These are phyloP conservation scores for Taurulus bubalis DNA, from an alignment of 2,113 vertebrate genomes.

Conservation along the genomic window DNA sequence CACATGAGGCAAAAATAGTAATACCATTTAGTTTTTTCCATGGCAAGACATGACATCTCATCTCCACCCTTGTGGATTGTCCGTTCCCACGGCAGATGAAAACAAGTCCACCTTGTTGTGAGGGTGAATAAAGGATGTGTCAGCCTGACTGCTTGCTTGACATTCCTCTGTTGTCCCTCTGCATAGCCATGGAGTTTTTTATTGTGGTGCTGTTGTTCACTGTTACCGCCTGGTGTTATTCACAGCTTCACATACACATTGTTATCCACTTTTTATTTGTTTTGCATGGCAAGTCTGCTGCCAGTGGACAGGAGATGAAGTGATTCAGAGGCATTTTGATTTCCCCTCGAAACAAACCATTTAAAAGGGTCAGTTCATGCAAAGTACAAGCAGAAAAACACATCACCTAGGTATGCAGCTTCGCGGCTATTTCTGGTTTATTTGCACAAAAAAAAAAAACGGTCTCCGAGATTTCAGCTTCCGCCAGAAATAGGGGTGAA, in stretches of 20 bases:
- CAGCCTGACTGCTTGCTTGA: conserved; percentile 24
- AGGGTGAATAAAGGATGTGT: conserved; percentile 42
- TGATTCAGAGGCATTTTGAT: conserved; percentile 1
- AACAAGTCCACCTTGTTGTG: conserved; percentile 1
- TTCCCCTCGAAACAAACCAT: conserved; percentile 3
- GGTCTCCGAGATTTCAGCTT: neutral
- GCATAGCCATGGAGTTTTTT: conserved; percentile 6
- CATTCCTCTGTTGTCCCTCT: conserved; percentile 25
- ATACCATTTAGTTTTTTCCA: neutral
- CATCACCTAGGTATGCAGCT: neutral
- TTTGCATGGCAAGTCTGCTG: neutral
- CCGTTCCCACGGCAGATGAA: neutral
- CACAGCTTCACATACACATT: conserved; percentile 10
- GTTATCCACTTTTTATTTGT: neutral
- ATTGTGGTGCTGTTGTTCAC: neutral
- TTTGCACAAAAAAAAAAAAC: neutral
- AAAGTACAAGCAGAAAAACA: neutral
- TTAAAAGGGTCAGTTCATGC: neutral
- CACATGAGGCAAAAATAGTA: conserved; percentile 9
- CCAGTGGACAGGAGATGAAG: conserved; percentile 12
- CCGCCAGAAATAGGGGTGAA: neutral
- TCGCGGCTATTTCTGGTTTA: conserved; percentile 3
- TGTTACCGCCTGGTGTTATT: conserved; percentile 7
- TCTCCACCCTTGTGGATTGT: neutral
- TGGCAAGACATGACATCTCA: conserved; percentile 14